Evolutionary conservation across 2,797 vertebrate species (phyloP).

Genomic region (Sebastes hopkinsi): DNA sequence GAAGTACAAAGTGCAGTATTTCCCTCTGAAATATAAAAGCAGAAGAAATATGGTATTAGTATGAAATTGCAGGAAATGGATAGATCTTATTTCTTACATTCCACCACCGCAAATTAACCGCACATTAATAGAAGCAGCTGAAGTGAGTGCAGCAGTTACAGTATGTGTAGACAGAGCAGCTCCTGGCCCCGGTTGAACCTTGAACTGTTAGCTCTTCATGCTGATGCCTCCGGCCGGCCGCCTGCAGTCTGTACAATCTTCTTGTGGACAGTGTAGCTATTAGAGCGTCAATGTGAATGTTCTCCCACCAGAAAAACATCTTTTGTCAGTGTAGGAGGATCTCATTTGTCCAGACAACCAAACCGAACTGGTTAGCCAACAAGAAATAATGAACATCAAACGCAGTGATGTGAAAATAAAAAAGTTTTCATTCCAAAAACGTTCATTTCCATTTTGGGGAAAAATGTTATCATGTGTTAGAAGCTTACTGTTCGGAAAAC

Average conservation of each 20-base stretch:
- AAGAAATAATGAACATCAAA: conserved; percentile 21
- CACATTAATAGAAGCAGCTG: neutral
- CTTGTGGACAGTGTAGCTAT: neutral
- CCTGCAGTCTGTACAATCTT: neutral
- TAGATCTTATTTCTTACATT: neutral
- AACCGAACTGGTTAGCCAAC: conserved; percentile 9
- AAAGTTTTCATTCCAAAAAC: neutral
- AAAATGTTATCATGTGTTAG: neutral
- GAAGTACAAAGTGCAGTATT: neutral
- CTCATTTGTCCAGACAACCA: conserved; percentile 28
- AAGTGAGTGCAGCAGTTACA: neutral
- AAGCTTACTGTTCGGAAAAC: neutral
- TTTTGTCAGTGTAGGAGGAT: conserved; percentile 15
- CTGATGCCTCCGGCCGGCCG: neutral
- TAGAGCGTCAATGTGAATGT: conserved; percentile 21
- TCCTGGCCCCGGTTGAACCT: conserved; percentile 1
- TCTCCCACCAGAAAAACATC: conserved; percentile 10
- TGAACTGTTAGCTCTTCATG: neutral
- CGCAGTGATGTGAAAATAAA: conserved; percentile 3
- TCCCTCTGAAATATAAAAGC: neutral
- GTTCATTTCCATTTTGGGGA: conserved; percentile 6
- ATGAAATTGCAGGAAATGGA: neutral
- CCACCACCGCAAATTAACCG: neutral
- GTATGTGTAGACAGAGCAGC: neutral
- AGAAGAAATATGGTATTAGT: neutral